Evolutionary conservation across 2,888 invertebrate genomes (phyloP).

Genomic region (Formica aserva): DNA sequence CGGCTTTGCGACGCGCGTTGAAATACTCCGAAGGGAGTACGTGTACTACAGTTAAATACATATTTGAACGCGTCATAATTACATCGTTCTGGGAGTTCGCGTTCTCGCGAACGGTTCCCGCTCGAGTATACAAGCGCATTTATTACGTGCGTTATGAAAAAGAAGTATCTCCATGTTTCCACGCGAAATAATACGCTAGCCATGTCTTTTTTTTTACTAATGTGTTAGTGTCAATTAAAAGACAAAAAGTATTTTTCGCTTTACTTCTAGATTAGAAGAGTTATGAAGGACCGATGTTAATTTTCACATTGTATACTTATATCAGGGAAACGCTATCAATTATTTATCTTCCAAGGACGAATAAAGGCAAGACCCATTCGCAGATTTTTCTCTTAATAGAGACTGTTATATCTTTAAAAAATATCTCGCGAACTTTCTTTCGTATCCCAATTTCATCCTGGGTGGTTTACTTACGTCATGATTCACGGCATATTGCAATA

Average conservation of each 20-base stretch:
- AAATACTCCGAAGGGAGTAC: slow-evolving; percentile 29
- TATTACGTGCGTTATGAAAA: slow-evolving; percentile 32
- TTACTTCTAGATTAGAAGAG: neutral
- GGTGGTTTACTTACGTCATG: slow-evolving; percentile 8
- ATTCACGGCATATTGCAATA: slow-evolving; percentile 31
- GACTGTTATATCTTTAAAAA: neutral
- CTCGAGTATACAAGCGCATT: slow-evolving; percentile 7
- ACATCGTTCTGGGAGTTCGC: slow-evolving; percentile 33
- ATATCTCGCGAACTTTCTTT: neutral
- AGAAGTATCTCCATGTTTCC: neutral
- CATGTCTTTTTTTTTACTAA: neutral
- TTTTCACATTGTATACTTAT: neutral
- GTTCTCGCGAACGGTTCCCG: neutral
- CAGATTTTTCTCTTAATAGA: neutral
- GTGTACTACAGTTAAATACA: slow-evolving; percentile 36
- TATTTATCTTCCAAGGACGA: neutral
- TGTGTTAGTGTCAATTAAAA: neutral
- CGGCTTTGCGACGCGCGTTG: slow-evolving; percentile 38
- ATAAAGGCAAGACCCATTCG: neutral
- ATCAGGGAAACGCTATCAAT: neutral
- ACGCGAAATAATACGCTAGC: neutral
- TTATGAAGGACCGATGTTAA: neutral
- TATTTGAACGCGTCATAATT: slow-evolving; percentile 51
- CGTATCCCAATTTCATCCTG: neutral
- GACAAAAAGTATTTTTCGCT: neutral